Conservation (phyloP, 2,888 invertebrate species). For the Agonopterix alstromeriana region DNA sequence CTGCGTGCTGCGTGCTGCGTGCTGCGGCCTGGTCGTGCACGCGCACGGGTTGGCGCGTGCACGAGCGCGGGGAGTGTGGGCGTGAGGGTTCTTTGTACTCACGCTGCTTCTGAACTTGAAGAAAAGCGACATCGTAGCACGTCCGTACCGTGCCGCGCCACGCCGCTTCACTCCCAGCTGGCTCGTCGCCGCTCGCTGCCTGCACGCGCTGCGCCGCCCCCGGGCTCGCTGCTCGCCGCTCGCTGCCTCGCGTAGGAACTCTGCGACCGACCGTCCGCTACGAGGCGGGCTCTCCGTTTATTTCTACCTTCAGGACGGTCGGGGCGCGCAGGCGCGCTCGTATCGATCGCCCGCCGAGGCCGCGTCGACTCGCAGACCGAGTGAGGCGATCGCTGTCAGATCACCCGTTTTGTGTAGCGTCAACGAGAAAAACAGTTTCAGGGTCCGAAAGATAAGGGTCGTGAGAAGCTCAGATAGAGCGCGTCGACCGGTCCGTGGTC, state of each 20-base stretch:
- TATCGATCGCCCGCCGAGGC: slow-evolving; percentile 26
- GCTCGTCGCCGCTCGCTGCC: background rate
- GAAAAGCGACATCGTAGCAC: slow-evolving; percentile 61
- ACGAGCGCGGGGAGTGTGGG: background rate
- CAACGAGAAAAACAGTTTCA: background rate
- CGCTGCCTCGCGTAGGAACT: too few relatives aligned
- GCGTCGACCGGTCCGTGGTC: background rate
- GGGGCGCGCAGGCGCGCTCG: slow-evolving; percentile 25
- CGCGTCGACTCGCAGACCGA: background rate
- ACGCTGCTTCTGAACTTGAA: slow-evolving; percentile 73
- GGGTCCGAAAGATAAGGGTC: background rate
- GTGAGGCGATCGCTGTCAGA: background rate
- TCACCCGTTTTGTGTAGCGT: background rate
- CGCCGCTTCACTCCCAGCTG: slow-evolving; percentile 10
- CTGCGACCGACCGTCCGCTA: too few relatives aligned
- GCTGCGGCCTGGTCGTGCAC: background rate
- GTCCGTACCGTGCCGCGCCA: slow-evolving; percentile 9
- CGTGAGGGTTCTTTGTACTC: slow-evolving; percentile 35
- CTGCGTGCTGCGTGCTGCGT: background rate
- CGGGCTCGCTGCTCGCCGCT: too few relatives aligned
- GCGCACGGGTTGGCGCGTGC: background rate
- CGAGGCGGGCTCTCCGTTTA: too few relatives aligned
- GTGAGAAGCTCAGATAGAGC: too few relatives aligned
- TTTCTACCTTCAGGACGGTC: background rate
- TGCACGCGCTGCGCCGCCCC: background rate